Evolutionary conservation across 2,888 invertebrate species (phyloP).

Genomic region (Agriotes lineatus): DNA sequence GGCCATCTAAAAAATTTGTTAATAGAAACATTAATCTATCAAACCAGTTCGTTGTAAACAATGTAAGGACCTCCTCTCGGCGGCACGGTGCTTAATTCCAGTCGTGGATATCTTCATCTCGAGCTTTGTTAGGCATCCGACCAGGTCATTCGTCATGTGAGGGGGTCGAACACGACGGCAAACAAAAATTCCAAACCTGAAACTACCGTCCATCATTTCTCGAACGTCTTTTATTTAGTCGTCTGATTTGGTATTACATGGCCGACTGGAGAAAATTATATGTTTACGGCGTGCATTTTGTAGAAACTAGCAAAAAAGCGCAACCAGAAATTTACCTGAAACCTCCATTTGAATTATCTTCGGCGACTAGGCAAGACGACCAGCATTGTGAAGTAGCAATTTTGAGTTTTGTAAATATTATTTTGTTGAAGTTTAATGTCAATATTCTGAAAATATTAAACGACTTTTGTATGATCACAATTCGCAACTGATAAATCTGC

Average conservation of each 20-base stretch:
- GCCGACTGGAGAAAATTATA: slow-evolving; percentile 13
- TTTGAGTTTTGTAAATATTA: too few species aligned
- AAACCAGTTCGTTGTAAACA: slow-evolving; percentile 48
- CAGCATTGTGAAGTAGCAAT: too few species aligned
- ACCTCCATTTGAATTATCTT: too few species aligned
- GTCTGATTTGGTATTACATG: slow-evolving; percentile 30
- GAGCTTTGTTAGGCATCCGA: slow-evolving; percentile 51
- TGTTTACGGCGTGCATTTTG: too few species aligned
- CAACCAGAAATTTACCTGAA: too few species aligned
- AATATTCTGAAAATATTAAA: too few species aligned
- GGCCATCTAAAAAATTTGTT: slow-evolving; percentile 39
- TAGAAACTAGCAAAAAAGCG: too few species aligned
- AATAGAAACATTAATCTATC: slow-evolving; percentile 49
- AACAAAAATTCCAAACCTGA: slow-evolving; percentile 68
- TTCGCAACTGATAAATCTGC: too few species aligned
- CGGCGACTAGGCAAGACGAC: too few species aligned
- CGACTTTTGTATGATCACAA: too few species aligned
- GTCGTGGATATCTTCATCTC: slow-evolving; percentile 50
- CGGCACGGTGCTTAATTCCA: slow-evolving; percentile 42
- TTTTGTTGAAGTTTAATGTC: too few species aligned
- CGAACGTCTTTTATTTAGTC: slow-evolving; percentile 40
- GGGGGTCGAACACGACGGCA: slow-evolving; percentile 54
- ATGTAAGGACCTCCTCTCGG: slow-evolving; percentile 43
- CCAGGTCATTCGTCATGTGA: slow-evolving; percentile 51
- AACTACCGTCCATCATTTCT: slow-evolving; percentile 62